phyloP scores from a whole-genome alignment of 1,140 invertebrate genomes.

The Dermatophagoides farinae region DNA sequence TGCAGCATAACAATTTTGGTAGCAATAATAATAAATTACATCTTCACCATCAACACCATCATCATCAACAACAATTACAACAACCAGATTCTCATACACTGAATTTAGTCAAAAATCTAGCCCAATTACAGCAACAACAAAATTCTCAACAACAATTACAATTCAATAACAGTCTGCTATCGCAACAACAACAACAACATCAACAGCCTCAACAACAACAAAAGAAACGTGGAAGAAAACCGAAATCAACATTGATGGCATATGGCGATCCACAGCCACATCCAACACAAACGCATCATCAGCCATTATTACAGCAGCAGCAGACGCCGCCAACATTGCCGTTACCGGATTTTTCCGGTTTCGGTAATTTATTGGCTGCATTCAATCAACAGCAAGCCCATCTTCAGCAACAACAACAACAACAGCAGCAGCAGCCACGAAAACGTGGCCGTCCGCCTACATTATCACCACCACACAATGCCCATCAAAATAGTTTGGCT shows the following conservation, averaged over 20 bases:
- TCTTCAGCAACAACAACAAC: background rate
- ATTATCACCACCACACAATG: conserved; percentile 1
- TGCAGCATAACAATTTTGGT: background rate
- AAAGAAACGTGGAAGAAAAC: background rate
- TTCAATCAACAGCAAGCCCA: background rate
- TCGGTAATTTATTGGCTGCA: background rate
- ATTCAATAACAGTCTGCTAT: background rate
- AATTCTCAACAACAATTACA: background rate
- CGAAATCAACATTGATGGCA: background rate
- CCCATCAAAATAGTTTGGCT: background rate
- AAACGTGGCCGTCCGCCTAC: conserved; percentile 9
- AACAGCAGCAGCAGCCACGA: background rate
- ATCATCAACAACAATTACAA: background rate
- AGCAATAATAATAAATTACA: background rate
- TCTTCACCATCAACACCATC: background rate
- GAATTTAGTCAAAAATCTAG: background rate
- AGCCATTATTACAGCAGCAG: background rate
- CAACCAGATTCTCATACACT: background rate
- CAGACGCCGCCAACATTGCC: background rate
- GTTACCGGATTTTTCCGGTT: background rate
- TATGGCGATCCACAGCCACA: background rate
- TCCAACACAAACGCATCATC: background rate
- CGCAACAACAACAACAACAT: too few species aligned
- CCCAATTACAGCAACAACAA: background rate
- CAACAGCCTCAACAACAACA: too few species aligned